Conservation (phyloP, 2,113 vertebrate genomes). For the Entomyzon cyanotis region DNA sequence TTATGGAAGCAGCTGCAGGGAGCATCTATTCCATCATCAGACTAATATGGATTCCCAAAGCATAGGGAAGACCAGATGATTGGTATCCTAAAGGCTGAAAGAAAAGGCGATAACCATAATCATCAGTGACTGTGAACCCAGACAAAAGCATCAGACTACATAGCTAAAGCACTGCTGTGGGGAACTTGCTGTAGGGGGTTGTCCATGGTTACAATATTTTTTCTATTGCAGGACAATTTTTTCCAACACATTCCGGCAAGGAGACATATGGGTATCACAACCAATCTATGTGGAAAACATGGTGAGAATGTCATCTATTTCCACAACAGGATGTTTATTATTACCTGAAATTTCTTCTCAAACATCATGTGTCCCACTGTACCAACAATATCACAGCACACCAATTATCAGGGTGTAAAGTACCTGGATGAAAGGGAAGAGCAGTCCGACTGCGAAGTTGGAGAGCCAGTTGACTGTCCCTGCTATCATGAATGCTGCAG, state of each 20-base stretch:
- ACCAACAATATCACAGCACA: background rate
- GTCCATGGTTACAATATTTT: background rate
- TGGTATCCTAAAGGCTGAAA: background rate
- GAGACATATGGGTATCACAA: background rate
- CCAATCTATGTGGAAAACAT: background rate
- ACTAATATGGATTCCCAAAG: background rate
- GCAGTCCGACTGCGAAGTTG: slow-evolving; percentile 88
- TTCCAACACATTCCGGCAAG: background rate
- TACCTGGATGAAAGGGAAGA: slow-evolving; percentile 96
- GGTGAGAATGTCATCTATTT: background rate
- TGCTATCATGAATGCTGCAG: slow-evolving; percentile 88
- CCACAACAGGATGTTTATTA: background rate
- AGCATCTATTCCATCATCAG: background rate
- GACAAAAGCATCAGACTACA: background rate
- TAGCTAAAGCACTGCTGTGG: background rate
- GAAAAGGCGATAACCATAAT: background rate
- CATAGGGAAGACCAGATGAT: background rate
- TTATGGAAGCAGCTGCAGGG: background rate
- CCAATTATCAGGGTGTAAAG: rapidly evolving
- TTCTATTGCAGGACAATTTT: background rate
- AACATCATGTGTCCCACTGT: rapidly evolving
- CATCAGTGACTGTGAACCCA: background rate
- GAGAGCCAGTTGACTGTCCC: slow-evolving; percentile 91
- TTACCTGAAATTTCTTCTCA: background rate
- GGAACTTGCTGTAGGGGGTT: background rate